Conservation (phyloP, 2,888 invertebrate species). For the Hirudinaria manillensis region DNA sequence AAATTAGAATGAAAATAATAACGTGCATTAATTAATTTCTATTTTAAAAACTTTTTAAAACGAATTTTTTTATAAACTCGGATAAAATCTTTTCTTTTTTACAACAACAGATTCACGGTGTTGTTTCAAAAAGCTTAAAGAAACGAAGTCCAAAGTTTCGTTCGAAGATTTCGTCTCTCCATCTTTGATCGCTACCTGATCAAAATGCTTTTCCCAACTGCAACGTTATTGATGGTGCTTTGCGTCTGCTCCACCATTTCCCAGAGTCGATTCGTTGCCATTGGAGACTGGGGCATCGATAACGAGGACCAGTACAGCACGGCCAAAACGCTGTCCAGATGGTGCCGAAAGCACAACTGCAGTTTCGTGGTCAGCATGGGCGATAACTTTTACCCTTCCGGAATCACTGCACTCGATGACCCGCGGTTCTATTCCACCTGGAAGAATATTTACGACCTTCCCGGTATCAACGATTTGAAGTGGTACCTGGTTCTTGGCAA, state of each 20-base stretch:
- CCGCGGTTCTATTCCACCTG: constrained; percentile 28
- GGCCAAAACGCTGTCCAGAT: constrained; percentile 29
- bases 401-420: constrained; percentile 30
- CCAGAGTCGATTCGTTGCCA: background rate
- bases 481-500: constrained; percentile 35
- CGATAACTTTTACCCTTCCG: constrained; percentile 37
- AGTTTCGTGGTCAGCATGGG: constrained; percentile 31
- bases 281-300: constrained; percentile 31
- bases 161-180: too few species aligned
- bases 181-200: too few species aligned
- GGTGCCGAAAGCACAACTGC: constrained; percentile 16
- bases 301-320: constrained; percentile 21
- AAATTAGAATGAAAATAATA: too few species aligned
- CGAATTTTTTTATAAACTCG: too few species aligned
- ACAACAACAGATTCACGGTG: too few species aligned
- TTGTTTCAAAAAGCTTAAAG: too few species aligned
- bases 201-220: too few species aligned
- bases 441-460: constrained; percentile 28
- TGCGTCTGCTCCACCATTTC: background rate
- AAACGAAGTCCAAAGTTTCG: too few species aligned
- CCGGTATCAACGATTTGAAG: constrained; percentile 4
- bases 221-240: too few species aligned
- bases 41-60: too few species aligned
- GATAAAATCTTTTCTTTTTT: too few species aligned
- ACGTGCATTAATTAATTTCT: too few species aligned